A percentile compares a stretch with the other conserved stretches of the same genome.
These are phyloP conservation scores for Mayetiola destructor DNA, from an alignment of 2,888 invertebrate species.

Conservation along the genomic window DNA sequence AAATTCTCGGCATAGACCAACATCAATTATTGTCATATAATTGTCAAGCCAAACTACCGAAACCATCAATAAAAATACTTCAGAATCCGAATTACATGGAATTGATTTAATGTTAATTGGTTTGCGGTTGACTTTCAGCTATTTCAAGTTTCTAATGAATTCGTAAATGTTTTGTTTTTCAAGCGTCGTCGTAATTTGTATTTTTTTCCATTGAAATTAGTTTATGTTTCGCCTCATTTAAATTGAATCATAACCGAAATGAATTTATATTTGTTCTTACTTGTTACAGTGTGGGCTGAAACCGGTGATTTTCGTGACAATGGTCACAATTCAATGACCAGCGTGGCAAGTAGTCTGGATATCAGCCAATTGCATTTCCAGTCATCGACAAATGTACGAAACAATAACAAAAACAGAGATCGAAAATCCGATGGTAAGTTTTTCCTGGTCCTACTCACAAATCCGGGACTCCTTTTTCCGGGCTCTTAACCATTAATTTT, in stretches of 20 bases:
- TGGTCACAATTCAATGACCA: conserved; percentile 53
- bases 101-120: not conserved
- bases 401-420: conserved; percentile 46
- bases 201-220: no score
- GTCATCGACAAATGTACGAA: conserved; percentile 41
- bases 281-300: conserved; percentile 75
- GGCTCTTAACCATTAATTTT: not conserved
- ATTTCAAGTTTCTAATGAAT: no score
- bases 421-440: conserved; percentile 45
- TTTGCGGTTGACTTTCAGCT: no score
- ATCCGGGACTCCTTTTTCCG: not conserved
- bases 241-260: no score
- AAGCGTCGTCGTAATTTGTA: no score
- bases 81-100: not conserved
- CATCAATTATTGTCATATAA: not conserved
- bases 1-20: not conserved
- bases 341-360: conserved; percentile 47
- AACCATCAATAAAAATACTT: not conserved
- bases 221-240: no score
- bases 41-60: not conserved
- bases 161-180: no score
- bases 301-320: conserved; percentile 76
- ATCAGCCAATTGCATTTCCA: conserved; percentile 58
- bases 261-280: conserved; percentile 19
- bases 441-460: not conserved